phyloP scores from a whole-genome alignment of 53 echinoderm and acorn worm genomes.

The Apostichopus leukothele region DNA sequence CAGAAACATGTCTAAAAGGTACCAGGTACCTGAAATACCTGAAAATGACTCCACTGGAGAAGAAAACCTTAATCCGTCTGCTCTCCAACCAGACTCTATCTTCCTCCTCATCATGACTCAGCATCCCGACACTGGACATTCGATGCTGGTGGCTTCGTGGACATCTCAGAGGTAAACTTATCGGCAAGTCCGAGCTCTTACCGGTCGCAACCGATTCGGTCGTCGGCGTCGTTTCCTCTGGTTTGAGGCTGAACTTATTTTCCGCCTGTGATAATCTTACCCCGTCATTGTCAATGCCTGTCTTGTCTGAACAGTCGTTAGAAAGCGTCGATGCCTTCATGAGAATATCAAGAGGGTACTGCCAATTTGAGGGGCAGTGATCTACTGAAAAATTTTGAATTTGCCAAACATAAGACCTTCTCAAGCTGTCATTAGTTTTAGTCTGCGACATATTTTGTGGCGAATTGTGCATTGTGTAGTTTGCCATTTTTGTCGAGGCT shows the following conservation, averaged over 20 bases:
- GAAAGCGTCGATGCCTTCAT: not conserved
- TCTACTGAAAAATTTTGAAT: not conserved
- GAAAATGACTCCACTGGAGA: not conserved
- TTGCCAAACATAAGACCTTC: slow-evolving; percentile 15
- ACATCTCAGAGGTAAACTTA: slow-evolving; percentile 3
- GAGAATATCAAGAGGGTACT: not conserved
- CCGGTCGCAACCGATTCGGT: no score
- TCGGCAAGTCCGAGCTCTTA: not conserved
- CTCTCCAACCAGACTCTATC: not conserved
- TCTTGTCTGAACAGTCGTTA: not conserved
- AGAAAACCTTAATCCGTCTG: not conserved
- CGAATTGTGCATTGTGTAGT: no score
- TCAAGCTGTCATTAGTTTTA: no score
- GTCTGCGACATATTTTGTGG: no score
- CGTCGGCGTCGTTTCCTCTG: no score
- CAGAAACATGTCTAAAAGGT: no score
- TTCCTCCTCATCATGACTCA: slow-evolving; percentile 10
- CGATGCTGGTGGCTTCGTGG: not conserved
- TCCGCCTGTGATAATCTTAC: not conserved
- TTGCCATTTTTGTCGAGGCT: no score
- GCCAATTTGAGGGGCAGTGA: not conserved
- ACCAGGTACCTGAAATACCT: not conserved
- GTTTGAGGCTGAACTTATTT: not conserved
- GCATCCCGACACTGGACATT: not conserved
- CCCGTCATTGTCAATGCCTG: no score